Base-by-base conservation (phyloP, 2,797 vertebrate species). In the Nothura maculosa region DNA sequence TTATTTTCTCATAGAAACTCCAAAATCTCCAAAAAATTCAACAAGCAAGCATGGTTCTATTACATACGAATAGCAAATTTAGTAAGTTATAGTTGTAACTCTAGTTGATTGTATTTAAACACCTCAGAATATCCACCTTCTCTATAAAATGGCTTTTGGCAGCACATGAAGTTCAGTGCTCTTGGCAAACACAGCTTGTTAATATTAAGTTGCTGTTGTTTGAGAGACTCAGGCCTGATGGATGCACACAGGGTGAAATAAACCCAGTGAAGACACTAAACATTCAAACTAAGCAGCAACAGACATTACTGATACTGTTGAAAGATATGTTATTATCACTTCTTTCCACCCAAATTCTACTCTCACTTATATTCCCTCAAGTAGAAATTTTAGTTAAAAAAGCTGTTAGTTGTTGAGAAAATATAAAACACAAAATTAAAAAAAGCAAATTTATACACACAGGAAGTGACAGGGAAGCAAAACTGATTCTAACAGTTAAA, bases 41-140 rank as follows among this genome's bases (percentile, higher is more conserved):
- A 94, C 80, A 89, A 63, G 80, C 47, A 88, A 90, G 73, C 20
- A 85, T 2, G 63, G 55, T 81, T 91, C 69, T 58, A 32, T 69
- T 72, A 63, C 9, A 74, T 22, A 40, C 57, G 42, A 87, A 84
- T 25, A 89, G 52, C 13, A 96, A 81, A 86, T 89, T 83, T 62
- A 66, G 57, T 75, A 90, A 94, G 24, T 45, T 60, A 63, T 30
- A 83, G 27, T 38, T 1, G 3, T 68, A 58, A 66, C 85, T 90
- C 74, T 30, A 79, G 43, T 57, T 74, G 24, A 68, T 93, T 67
- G 40, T 77, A 86, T 73, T 54, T 83, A 78, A 81, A 16, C 68
- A n/a, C 13, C 20, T 30, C 30, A 8, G 32, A 67, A 60, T 28
- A 70, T 22, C 34, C 21, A 70, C 60, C 43, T 55, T 85, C 64